phyloP scores from a whole-genome alignment of 2,797 vertebrate genomes.

The Synanceia verrucosa region DNA sequence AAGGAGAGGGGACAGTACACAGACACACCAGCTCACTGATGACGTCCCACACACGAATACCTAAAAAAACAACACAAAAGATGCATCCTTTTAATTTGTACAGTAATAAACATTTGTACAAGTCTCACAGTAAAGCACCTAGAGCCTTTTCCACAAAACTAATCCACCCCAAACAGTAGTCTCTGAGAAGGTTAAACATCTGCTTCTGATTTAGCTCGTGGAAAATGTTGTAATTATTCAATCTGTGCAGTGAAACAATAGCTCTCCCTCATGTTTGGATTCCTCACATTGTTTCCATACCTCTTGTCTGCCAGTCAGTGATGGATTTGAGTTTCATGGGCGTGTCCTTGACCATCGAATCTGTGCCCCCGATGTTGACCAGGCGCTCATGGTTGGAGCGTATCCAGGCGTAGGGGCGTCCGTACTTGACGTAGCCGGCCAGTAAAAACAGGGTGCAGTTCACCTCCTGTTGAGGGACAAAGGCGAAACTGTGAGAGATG shows the following conservation, averaged over 20 bases:
- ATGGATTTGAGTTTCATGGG: slow-evolving; percentile 86
- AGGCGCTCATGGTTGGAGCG: slow-evolving; percentile 87
- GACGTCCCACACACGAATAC: slow-evolving; percentile 80
- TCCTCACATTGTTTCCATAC: slow-evolving; percentile 74
- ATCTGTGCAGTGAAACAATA: slow-evolving; percentile 55
- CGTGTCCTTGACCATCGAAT: slow-evolving; percentile 83
- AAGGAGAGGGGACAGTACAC: slow-evolving; percentile 83
- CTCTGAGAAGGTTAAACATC: slow-evolving; percentile 41
- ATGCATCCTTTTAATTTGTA: background rate
- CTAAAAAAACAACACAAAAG: slow-evolving; percentile 36
- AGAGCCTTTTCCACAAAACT: slow-evolving; percentile 19
- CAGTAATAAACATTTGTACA: background rate
- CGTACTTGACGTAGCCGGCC: slow-evolving; percentile 85
- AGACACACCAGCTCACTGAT: slow-evolving; percentile 83
- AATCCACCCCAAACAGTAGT: slow-evolving; percentile 26
- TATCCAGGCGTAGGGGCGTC: slow-evolving; percentile 85
- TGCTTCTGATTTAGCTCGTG: slow-evolving; percentile 62
- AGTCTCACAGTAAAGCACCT: slow-evolving; percentile 1
- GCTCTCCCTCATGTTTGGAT: slow-evolving; percentile 59
- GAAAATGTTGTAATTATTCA: slow-evolving; percentile 69
- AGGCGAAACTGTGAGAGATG: background rate
- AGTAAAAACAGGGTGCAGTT: slow-evolving; percentile 86
- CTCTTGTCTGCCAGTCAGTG: slow-evolving; percentile 82
- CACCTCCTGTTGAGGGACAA: slow-evolving; percentile 75
- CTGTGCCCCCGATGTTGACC: slow-evolving; percentile 81